These are phyloP conservation scores for Gila robusta DNA, from an alignment of 2,797 vertebrate species.

Conservation along the genomic window DNA sequence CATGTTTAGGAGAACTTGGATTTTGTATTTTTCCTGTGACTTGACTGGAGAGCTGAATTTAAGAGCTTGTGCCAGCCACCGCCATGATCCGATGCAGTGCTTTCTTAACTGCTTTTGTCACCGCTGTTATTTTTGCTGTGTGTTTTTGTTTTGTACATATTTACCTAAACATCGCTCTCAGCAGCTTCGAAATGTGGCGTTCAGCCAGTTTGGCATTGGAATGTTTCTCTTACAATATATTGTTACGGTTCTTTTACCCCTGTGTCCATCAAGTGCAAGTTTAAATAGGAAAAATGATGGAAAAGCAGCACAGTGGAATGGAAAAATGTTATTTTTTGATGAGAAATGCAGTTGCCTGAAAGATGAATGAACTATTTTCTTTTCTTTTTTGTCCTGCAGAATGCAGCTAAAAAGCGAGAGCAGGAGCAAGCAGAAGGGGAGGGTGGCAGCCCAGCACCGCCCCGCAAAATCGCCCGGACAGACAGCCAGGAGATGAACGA, in stretches of 20 bases:
- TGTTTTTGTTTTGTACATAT: no score
- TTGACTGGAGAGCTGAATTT: no score
- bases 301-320: background rate
- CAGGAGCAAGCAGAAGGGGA: conserved; percentile 84
- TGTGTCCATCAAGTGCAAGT: background rate
- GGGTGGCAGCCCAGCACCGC: conserved; percentile 82
- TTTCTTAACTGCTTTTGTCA: no score
- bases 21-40: no score
- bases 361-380: background rate
- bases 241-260: background rate
- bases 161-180: no score
- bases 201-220: background rate
- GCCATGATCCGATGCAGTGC: no score
- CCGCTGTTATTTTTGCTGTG: no score
- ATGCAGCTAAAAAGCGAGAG: conserved; percentile 86
- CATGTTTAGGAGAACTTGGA: no score
- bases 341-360: background rate
- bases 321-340: background rate
- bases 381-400: conserved; percentile 70
- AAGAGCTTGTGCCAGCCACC: no score
- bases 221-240: background rate
- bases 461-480: conserved; percentile 85
- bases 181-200: no score
- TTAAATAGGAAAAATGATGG: background rate
- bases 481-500: conserved; percentile 89